Conservation (phyloP, 2,113 vertebrate species). For the Ahaetulla prasina region DNA sequence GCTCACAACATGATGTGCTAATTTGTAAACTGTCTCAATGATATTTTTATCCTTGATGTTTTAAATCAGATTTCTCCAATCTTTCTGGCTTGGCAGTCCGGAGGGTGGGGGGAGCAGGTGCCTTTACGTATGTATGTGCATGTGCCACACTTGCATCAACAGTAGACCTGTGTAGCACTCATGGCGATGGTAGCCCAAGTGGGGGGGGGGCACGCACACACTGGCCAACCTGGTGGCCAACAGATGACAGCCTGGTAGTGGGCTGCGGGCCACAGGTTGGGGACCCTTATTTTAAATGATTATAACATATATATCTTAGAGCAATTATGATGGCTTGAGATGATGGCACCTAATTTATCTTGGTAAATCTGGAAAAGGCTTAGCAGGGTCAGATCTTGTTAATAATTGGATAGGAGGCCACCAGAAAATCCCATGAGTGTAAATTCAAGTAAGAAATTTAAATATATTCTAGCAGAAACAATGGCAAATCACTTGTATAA, state of each 20-base stretch:
- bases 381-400: neutral
- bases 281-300: neutral
- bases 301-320: neutral
- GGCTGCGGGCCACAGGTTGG: neutral
- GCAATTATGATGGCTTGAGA: neutral
- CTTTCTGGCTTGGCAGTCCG: too few relatives aligned
- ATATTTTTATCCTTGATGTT: neutral
- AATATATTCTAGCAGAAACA: neutral
- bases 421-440: neutral
- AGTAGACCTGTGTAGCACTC: too few relatives aligned
- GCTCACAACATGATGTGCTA: neutral
- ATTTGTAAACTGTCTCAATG: neutral
- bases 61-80: neutral
- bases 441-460: neutral
- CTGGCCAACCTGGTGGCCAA: neutral
- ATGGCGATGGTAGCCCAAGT: neutral
- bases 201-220: neutral
- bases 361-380: neutral
- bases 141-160: too few relatives aligned
- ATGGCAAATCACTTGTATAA: neutral
- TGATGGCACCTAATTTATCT: neutral
- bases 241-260: neutral
- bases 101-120: too few relatives aligned
- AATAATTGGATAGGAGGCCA: neutral
- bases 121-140: too few relatives aligned